Conservation (phyloP, 2,888 invertebrate species). For the Blastobasis lacticolella region DNA sequence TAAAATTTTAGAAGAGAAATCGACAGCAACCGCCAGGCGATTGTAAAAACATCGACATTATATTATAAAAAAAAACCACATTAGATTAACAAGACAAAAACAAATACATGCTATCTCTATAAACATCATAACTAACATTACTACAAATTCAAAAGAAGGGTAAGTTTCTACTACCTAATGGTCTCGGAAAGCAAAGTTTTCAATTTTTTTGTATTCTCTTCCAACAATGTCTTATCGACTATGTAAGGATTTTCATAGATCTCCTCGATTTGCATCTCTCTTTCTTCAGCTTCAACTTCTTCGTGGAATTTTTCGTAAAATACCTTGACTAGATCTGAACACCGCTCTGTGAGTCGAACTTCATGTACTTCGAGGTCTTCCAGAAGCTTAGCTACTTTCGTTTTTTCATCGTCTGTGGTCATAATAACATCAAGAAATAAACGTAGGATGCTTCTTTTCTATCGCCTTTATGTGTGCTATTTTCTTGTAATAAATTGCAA, state of each 20-base stretch:
- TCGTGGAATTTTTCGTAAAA: conserved; percentile 40
- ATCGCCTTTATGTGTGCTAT: no score
- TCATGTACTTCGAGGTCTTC: conserved; percentile 51
- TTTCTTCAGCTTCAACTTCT: conserved; percentile 34
- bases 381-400: conserved; percentile 49
- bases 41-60: neutral
- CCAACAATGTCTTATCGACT: conserved; percentile 37
- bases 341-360: conserved; percentile 46
- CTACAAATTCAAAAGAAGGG: neutral
- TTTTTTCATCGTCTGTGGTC: conserved; percentile 61
- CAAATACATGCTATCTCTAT: neutral
- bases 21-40: neutral
- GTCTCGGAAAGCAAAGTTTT: conserved; percentile 31
- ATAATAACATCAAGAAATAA: conserved; percentile 18
- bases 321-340: conserved; percentile 41
- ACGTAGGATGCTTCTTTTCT: no score
- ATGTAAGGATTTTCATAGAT: conserved; percentile 48
- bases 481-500: no score
- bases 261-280: conserved; percentile 13
- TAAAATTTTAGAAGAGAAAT: neutral
- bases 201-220: conserved; percentile 49
- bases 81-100: neutral
- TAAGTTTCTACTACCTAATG: conserved; percentile 31
- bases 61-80: neutral
- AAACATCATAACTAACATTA: neutral